Evolutionary conservation across 1,140 invertebrate genomes (phyloP).

Genomic region (Aphelenchoides avenae): DNA sequence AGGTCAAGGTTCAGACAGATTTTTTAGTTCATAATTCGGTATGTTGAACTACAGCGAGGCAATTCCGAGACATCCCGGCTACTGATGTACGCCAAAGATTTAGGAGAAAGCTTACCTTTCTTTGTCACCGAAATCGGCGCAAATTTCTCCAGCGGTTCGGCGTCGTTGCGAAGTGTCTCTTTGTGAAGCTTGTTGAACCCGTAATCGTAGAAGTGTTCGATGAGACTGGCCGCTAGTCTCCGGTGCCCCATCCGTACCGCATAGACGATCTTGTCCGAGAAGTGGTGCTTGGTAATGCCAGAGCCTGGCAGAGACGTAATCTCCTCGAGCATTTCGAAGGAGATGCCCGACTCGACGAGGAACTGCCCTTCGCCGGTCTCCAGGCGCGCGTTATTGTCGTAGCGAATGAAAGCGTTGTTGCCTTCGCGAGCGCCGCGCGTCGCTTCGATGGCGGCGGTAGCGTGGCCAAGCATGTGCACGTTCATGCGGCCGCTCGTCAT

Average conservation of each 20-base stretch:
- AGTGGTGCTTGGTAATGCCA: neutral
- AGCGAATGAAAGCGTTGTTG: conserved; percentile 2
- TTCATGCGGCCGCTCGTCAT: conserved; percentile 5
- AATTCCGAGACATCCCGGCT: too few species aligned
- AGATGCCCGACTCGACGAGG: neutral
- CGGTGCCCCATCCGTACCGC: neutral
- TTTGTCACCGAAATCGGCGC: too few species aligned
- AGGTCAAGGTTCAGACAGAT: too few species aligned
- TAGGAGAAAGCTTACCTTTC: too few species aligned
- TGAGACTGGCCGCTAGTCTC: too few species aligned
- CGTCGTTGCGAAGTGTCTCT: too few species aligned
- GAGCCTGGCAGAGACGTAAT: neutral
- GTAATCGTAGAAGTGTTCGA: too few species aligned
- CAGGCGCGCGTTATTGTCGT: neutral
- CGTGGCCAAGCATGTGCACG: conserved; percentile 8
- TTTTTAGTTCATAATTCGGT: too few species aligned
- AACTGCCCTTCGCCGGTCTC: neutral
- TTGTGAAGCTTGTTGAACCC: too few species aligned
- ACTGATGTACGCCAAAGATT: too few species aligned
- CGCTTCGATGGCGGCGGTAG: neutral
- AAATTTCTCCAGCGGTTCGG: too few species aligned
- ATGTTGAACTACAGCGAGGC: too few species aligned
- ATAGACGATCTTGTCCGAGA: neutral
- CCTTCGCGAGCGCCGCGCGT: neutral
- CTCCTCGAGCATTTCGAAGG: conserved; percentile 1